Evolutionary conservation across 2,888 invertebrate species (phyloP).

Genomic region (Ernsta delagoae): DNA sequence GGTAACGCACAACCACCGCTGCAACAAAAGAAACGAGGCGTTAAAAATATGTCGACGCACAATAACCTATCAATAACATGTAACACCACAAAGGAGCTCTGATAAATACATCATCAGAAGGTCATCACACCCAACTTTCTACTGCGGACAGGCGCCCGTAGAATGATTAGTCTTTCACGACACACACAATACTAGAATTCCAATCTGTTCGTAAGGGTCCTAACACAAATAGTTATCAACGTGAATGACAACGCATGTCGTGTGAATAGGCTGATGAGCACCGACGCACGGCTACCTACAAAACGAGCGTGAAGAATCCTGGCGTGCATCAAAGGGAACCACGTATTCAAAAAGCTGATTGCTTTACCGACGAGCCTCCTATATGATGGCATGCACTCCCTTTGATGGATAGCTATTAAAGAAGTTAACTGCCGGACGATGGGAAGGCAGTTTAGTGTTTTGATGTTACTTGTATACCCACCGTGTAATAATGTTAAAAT

Average conservation of each 20-base stretch:
- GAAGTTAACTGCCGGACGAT: no score
- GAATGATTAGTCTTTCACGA: constrained; percentile 71
- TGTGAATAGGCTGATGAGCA: constrained; percentile 53
- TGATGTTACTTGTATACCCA: not conserved
- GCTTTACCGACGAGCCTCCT: constrained; percentile 47
- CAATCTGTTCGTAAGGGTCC: constrained; percentile 55
- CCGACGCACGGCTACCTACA: constrained; percentile 63
- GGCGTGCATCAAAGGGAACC: constrained; percentile 65
- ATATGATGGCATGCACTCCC: constrained; percentile 50
- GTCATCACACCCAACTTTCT: constrained; percentile 77
- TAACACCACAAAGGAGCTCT: constrained; percentile 40
- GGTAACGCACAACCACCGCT: constrained; percentile 92
- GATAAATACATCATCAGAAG: constrained; percentile 55
- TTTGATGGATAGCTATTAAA: constrained; percentile 55
- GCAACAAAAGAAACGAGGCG: constrained; percentile 78
- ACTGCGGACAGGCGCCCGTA: constrained; percentile 39
- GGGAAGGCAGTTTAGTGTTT: not conserved
- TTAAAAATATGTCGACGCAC: constrained; percentile 40
- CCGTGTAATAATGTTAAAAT: not conserved
- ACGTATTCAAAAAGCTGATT: constrained; percentile 74
- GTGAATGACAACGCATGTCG: constrained; percentile 73
- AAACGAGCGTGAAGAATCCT: constrained; percentile 73
- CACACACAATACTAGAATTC: constrained; percentile 62
- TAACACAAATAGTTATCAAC: constrained; percentile 76
- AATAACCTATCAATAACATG: constrained; percentile 5